These are phyloP conservation scores for Enteromius paludinosus DNA, from an alignment of 2,797 vertebrate species.

Conservation along the genomic window DNA sequence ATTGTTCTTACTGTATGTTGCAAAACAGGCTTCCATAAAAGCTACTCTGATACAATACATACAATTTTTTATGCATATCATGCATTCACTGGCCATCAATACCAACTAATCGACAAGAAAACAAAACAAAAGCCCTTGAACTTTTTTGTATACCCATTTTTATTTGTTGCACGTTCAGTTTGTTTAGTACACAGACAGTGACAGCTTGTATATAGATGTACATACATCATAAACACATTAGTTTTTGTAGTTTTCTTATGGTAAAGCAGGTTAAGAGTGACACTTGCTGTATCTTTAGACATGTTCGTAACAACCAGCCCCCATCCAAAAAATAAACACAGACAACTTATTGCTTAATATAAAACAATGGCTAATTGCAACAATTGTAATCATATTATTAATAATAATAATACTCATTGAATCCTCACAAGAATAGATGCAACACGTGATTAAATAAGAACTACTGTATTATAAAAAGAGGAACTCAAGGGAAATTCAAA, in stretches of 20 bases:
- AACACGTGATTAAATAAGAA: constrained; percentile 62
- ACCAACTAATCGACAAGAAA: neutral
- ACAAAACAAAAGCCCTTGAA: neutral
- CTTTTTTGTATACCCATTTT: constrained; percentile 25
- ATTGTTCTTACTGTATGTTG: neutral
- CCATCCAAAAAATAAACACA: constrained; percentile 63
- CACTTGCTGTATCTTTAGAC: constrained; percentile 69
- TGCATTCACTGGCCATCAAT: neutral
- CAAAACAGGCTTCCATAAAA: neutral
- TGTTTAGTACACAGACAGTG: constrained; percentile 76
- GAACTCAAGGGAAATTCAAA: constrained; percentile 62
- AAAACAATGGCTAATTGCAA: constrained; percentile 73
- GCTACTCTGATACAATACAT: neutral
- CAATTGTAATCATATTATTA: constrained; percentile 66
- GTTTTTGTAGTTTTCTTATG: constrained; percentile 69
- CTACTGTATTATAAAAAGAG: constrained; percentile 68
- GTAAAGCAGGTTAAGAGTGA: constrained; percentile 73
- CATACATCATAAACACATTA: constrained; percentile 70
- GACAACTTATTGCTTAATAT: constrained; percentile 82
- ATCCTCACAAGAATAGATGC: constrained; percentile 53
- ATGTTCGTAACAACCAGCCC: constrained; percentile 71
- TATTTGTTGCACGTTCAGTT: constrained; percentile 26
- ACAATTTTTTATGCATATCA: neutral
- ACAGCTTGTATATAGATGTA: constrained; percentile 75
- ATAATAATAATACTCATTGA: constrained; percentile 58